Evolutionary conservation across 2,888 invertebrate species (phyloP).

Genomic region (Pachydiplax longipennis): DNA sequence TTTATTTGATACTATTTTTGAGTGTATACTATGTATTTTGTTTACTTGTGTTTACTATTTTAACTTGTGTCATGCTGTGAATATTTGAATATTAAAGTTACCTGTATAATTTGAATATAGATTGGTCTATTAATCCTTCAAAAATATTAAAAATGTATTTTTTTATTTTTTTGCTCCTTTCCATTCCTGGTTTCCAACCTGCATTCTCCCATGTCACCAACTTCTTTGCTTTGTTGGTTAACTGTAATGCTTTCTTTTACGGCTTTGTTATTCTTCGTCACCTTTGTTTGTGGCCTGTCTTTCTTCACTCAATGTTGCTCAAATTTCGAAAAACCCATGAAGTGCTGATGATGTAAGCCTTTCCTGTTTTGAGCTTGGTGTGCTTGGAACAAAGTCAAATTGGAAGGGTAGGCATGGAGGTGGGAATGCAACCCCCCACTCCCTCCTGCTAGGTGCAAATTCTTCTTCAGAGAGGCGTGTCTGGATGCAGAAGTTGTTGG

Average conservation of each 20-base stretch:
- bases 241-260: constrained; percentile 35
- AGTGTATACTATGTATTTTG: no score
- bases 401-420: constrained; percentile 56
- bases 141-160: neutral
- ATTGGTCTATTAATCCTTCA: no score
- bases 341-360: constrained; percentile 66
- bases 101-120: no score
- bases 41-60: no score
- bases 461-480: constrained; percentile 61
- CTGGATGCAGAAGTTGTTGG: constrained; percentile 83
- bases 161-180: constrained; percentile 47
- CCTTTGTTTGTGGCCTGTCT: neutral
- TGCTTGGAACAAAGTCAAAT: constrained; percentile 57
- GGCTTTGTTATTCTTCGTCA: neutral
- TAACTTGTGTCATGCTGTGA: no score
- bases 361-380: constrained; percentile 67
- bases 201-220: neutral
- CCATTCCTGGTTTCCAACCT: constrained; percentile 48
- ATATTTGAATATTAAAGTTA: no score
- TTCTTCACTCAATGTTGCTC: neutral
- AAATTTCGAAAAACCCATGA: neutral
- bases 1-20: no score
- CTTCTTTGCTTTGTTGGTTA: neutral
- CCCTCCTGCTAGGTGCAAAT: constrained; percentile 52
- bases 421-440: constrained; percentile 52